These are phyloP conservation scores for Sceloporus tristichus DNA, from an alignment of 2,113 vertebrate species.

Conservation along the genomic window DNA sequence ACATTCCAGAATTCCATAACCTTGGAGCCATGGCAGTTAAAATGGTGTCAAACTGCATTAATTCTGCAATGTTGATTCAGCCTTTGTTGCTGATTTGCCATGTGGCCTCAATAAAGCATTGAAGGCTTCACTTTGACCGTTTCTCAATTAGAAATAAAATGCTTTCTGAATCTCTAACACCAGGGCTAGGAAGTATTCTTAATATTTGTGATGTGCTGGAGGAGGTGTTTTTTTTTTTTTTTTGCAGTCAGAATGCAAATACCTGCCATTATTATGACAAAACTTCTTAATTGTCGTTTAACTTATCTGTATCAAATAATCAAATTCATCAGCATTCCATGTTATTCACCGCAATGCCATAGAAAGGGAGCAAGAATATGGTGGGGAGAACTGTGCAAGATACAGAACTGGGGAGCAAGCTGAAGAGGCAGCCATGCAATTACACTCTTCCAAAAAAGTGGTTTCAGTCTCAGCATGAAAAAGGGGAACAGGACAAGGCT, in stretches of 20 bases:
- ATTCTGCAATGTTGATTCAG: no score
- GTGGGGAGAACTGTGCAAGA: slow-evolving; percentile 15
- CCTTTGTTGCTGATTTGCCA: not conserved
- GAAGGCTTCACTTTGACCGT: not conserved
- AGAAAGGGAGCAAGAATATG: slow-evolving; percentile 39
- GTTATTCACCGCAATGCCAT: slow-evolving; percentile 57
- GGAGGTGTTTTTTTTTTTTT: not conserved
- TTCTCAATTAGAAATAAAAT: not conserved
- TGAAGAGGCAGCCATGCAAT: slow-evolving; percentile 72
- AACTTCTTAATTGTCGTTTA: not conserved
- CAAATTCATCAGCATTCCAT: slow-evolving; percentile 36
- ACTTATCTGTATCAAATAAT: not conserved
- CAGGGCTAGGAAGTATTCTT: not conserved
- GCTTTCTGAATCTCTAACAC: not conserved
- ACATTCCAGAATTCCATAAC: no score
- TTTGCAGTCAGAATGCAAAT: slow-evolving; percentile 5
- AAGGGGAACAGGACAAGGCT: slow-evolving; percentile 46
- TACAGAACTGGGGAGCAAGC: slow-evolving; percentile 35
- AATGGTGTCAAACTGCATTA: no score
- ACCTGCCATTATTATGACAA: not conserved
- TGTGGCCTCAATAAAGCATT: not conserved
- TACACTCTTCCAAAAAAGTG: slow-evolving; percentile 58
- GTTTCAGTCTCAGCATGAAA: slow-evolving; percentile 59
- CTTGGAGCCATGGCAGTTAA: no score
- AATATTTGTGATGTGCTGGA: not conserved